Percentiles rank a stretch among this genome's conserved stretches.
Evolutionary conservation across 2,797 vertebrate genomes (phyloP).

Genomic region (Acestrorhynchus altus): DNA sequence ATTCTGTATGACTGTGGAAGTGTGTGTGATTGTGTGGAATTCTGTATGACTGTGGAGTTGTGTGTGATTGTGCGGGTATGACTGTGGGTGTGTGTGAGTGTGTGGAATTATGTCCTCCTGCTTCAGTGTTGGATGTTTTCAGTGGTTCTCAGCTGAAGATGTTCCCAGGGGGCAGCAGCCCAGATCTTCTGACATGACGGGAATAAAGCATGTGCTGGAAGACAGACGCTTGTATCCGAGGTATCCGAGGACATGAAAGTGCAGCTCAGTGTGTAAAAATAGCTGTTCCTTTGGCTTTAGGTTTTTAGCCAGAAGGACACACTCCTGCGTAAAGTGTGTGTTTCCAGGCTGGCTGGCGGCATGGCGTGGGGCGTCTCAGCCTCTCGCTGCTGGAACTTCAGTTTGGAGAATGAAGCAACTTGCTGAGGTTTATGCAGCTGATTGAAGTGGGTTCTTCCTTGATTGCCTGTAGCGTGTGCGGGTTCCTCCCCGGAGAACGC

Average conservation of each 20-base stretch:
- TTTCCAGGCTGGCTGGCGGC: slow-evolving; percentile 7
- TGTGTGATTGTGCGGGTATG: no score
- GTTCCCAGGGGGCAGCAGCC: not conserved
- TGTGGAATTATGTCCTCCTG: no score
- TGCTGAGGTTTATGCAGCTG: not conserved
- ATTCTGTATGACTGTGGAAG: no score
- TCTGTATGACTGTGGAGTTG: no score
- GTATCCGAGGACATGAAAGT: slow-evolving; percentile 16
- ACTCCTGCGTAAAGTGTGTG: slow-evolving; percentile 4
- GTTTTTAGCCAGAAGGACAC: slow-evolving; percentile 36
- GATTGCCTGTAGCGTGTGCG: slow-evolving; percentile 25
- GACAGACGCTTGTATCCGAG: slow-evolving; percentile 16
- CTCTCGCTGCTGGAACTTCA: slow-evolving; percentile 16
- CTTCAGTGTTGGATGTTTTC: not conserved
- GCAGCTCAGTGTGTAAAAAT: slow-evolving; percentile 31
- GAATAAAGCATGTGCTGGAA: slow-evolving; percentile 15
- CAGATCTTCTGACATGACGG: slow-evolving; percentile 15
- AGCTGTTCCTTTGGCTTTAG: slow-evolving; percentile 20
- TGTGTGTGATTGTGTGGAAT: no score
- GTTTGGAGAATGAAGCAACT: not conserved
- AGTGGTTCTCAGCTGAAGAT: not conserved
- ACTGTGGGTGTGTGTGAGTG: no score
- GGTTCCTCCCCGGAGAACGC: slow-evolving; percentile 29
- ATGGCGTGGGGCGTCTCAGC: not conserved
- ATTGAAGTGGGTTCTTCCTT: slow-evolving; percentile 35